A percentile compares a stretch with the other conserved stretches of the same genome.
Conservation (phyloP, 2,888 invertebrate genomes). For the Archips crataeganus region DNA sequence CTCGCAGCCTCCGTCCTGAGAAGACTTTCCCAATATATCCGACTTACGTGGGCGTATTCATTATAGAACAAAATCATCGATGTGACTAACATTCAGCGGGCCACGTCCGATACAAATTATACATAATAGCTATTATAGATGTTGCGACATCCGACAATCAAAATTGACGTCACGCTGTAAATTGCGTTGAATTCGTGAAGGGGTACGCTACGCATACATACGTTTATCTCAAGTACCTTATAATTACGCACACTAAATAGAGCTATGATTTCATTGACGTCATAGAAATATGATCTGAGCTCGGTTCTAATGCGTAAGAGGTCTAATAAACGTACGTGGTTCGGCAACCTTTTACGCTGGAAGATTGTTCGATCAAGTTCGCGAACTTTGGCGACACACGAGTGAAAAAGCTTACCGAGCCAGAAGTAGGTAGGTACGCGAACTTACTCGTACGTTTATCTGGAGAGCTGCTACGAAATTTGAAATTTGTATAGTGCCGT, state of each 20-base stretch:
- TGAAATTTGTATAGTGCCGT: no score
- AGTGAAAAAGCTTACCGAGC: no score
- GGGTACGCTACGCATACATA: not conserved
- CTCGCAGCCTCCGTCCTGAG: slow-evolving; percentile 62
- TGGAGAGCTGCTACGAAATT: no score
- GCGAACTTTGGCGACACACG: no score
- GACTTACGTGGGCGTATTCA: slow-evolving; percentile 68
- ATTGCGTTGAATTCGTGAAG: slow-evolving; percentile 2
- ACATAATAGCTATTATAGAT: slow-evolving; percentile 11
- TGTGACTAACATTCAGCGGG: slow-evolving; percentile 57
- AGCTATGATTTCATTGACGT: slow-evolving; percentile 1
- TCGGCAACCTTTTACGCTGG: no score
- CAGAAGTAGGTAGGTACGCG: no score
- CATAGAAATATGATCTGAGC: not conserved
- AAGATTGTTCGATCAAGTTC: no score
- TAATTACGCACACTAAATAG: not conserved
- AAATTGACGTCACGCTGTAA: slow-evolving; percentile 1
- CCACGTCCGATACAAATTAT: slow-evolving; percentile 47
- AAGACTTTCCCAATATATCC: slow-evolving; percentile 65
- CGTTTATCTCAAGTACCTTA: not conserved
- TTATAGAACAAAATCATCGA: slow-evolving; percentile 67
- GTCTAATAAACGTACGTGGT: no score
- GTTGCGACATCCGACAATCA: slow-evolving; percentile 9
- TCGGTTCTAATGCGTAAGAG: not conserved
- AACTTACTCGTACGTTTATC: no score